phyloP scores from a whole-genome alignment of 2,113 vertebrate genomes.

The Carassius gibelio region DNA sequence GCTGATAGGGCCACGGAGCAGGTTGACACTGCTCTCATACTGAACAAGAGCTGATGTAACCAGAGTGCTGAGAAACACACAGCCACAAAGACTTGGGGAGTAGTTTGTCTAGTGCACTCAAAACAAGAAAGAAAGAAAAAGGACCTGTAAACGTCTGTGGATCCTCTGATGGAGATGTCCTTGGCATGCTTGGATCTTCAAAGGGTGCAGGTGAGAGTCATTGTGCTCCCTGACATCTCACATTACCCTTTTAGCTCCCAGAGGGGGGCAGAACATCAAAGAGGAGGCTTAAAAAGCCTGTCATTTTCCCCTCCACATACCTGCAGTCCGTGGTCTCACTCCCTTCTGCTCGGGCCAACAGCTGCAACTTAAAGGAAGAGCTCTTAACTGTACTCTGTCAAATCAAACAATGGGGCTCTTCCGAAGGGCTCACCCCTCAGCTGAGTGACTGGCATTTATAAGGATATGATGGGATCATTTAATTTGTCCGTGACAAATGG shows the following conservation, averaged over 20 bases:
- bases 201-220: slow-evolving; percentile 79
- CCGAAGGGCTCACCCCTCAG: slow-evolving; percentile 35
- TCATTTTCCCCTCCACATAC: slow-evolving; percentile 64
- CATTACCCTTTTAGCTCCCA: slow-evolving; percentile 78
- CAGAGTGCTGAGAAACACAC: slow-evolving; percentile 67
- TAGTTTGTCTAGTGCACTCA: slow-evolving; percentile 68
- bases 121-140: slow-evolving; percentile 68
- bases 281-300: slow-evolving; percentile 67
- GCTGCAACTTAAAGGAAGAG: slow-evolving; percentile 37
- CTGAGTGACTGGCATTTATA: slow-evolving; percentile 44
- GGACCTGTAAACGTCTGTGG: slow-evolving; percentile 58
- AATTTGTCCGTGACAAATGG: slow-evolving; percentile 9
- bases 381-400: slow-evolving; percentile 56
- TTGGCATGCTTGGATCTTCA: slow-evolving; percentile 77
- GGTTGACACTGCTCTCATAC: slow-evolving; percentile 68
- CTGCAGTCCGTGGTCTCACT: slow-evolving; percentile 48
- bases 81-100: slow-evolving; percentile 70
- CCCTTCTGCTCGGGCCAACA: slow-evolving; percentile 41
- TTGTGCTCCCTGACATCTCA: slow-evolving; percentile 74
- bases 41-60: slow-evolving; percentile 67
- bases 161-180: slow-evolving; percentile 69
- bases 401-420: slow-evolving; percentile 58
- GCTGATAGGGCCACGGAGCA: slow-evolving; percentile 60
- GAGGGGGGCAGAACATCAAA: slow-evolving; percentile 73
- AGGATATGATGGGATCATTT: slow-evolving; percentile 36